Conservation (phyloP, 2,888 invertebrate species). For the Prostheceraeus crozeri region DNA sequence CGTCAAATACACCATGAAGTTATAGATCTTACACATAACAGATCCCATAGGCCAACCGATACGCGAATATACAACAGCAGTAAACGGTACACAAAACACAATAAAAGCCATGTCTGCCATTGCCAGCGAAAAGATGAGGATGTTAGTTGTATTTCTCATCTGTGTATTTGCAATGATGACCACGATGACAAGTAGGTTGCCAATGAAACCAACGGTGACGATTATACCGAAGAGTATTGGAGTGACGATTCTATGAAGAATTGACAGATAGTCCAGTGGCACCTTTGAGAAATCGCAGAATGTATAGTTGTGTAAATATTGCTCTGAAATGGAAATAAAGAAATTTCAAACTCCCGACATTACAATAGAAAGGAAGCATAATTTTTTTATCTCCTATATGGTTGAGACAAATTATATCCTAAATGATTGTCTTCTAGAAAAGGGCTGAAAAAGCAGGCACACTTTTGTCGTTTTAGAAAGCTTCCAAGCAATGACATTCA, state of each 20-base stretch:
- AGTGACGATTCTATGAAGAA: conserved; percentile 42
- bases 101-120: conserved; percentile 83
- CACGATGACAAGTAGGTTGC: conserved; percentile 77
- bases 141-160: conserved; percentile 85
- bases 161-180: conserved; percentile 79
- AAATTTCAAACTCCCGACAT: no score
- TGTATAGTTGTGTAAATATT: no score
- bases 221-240: conserved; percentile 72
- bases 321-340: no score
- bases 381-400: no score
- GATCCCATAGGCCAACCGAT: conserved; percentile 83
- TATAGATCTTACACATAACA: conserved; percentile 78
- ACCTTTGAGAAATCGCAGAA: no score
- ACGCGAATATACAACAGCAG: conserved; percentile 77
- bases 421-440: no score
- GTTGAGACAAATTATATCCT: no score
- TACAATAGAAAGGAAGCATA: no score
- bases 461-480: no score
- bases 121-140: conserved; percentile 79
- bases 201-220: conserved; percentile 75
- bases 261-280: no score
- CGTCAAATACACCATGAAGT: conserved; percentile 81
- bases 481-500: no score
- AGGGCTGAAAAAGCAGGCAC: no score
- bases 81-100: conserved; percentile 85